Base-by-base conservation (phyloP, 2,113 vertebrate species). In the Pycnonotus jocosus region DNA sequence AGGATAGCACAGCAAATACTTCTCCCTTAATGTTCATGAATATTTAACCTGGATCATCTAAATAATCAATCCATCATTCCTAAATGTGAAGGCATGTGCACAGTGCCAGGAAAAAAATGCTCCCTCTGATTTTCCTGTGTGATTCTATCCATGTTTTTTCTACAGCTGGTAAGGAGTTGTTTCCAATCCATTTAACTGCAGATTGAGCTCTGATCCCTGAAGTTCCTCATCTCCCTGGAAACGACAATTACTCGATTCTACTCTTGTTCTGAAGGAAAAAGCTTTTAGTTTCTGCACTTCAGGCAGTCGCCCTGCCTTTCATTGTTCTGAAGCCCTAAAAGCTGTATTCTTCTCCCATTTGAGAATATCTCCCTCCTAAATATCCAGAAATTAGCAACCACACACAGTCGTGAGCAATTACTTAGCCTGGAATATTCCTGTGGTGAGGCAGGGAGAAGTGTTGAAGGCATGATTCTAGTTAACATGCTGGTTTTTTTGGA, bases 131-230 rank as follows among this genome's bases (percentile, higher is more conserved):
- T 95, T 96, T 97, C 90, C 80, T 87, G 21, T 92, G 90, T 93
- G 88, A 92, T 95, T 97, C 95, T 97, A 92, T 97, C 92, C 58
- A 38, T 92, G 65, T 96, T 95, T 95, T 81, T 93, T 94, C 90
- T 96, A 86, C 74, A 84, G 90, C 94, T 96, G 88, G 50, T 93
- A 95, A 91, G 79, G 91, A 93, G 94, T 97, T 97, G 81, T 97
- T 98, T 98, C 97, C 97, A 98, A 96, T 96, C 97, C 97, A 98
- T 98, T 98, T 98, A 98, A 96, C 98, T 97, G 96, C 95, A 98
- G 97, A 97, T 97, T 97, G 96, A 98, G 97, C 97, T 98, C 95
- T 97, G 93, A 97, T 98, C 95, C 94, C 93, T 97, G 89, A 97
- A 95, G 94, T 98, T 97, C 93, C 66, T 91, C 68, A 97, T 98